These are phyloP conservation scores for Anastatus disparis DNA, from an alignment of 1,140 invertebrate genomes.

Conservation along the genomic window DNA sequence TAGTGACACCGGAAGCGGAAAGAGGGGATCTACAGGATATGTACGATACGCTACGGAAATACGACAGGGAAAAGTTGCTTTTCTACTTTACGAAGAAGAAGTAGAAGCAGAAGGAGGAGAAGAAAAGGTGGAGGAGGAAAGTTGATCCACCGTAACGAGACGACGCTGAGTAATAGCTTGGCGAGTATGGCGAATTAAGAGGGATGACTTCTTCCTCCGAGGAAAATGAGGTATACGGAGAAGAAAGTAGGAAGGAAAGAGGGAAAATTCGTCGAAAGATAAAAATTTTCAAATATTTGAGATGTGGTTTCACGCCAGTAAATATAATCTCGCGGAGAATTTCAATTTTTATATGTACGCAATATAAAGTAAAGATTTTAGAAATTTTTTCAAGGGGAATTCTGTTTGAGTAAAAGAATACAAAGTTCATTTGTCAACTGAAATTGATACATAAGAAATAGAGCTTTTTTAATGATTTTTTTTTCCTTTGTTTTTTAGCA, in stretches of 20 bases:
- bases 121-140: background rate
- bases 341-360: background rate
- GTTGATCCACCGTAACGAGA: background rate
- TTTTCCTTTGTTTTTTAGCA: no score
- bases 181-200: slow-evolving; percentile 9
- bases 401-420: no score
- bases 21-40: background rate
- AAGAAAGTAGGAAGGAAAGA: background rate
- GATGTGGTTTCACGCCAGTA: background rate
- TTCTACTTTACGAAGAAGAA: no score
- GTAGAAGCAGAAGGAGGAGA: background rate
- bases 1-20: background rate
- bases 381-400: no score
- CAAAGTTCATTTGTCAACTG: no score
- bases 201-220: background rate
- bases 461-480: no score
- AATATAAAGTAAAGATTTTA: background rate
- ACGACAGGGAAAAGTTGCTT: no score
- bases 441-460: no score
- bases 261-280: background rate
- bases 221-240: no score
- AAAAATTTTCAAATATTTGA: slow-evolving; percentile 10
- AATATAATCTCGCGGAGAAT: background rate
- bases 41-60: no score
- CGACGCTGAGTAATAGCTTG: background rate